Conservation (phyloP, 2,797 vertebrate genomes). For the Lithobates sylvaticus region DNA sequence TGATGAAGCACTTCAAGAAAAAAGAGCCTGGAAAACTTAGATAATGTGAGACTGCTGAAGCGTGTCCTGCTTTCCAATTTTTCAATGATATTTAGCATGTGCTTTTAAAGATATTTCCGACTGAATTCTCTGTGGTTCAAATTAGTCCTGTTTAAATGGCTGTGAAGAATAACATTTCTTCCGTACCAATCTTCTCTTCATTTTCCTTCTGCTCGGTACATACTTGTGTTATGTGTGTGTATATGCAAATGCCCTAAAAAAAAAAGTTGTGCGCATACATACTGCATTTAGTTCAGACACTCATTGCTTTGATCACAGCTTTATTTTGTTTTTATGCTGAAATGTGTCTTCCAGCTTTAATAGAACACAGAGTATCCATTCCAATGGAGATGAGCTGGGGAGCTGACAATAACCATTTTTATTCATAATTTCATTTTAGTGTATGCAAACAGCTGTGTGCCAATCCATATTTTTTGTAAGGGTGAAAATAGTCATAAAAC, state of each 20-base stretch:
- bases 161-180: not conserved
- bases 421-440: constrained; percentile 4
- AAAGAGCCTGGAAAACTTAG: not conserved
- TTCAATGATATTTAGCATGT: constrained; percentile 21
- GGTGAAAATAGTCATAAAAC: not conserved
- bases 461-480: not conserved
- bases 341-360: not conserved
- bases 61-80: constrained; percentile 32
- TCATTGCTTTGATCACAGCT: not conserved
- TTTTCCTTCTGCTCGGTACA: not conserved
- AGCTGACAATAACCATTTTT: not conserved
- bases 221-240: not conserved
- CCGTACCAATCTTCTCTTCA: not conserved
- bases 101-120: constrained; percentile 31
- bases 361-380: not conserved
- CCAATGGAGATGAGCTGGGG: not conserved
- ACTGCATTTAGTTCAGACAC: not conserved
- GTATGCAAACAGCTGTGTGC: not conserved
- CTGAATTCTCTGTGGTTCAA: constrained; percentile 17
- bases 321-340: constrained; percentile 15
- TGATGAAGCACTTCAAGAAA: constrained; percentile 25
- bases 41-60: constrained; percentile 47
- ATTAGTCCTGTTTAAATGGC: constrained; percentile 30
- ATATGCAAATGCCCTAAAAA: not conserved
- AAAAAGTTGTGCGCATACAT: not conserved